Percentiles rank a stretch among this genome's conserved stretches.
Evolutionary conservation across 2,888 invertebrate genomes (phyloP).

Genomic region (Oxystoma pomonae): DNA sequence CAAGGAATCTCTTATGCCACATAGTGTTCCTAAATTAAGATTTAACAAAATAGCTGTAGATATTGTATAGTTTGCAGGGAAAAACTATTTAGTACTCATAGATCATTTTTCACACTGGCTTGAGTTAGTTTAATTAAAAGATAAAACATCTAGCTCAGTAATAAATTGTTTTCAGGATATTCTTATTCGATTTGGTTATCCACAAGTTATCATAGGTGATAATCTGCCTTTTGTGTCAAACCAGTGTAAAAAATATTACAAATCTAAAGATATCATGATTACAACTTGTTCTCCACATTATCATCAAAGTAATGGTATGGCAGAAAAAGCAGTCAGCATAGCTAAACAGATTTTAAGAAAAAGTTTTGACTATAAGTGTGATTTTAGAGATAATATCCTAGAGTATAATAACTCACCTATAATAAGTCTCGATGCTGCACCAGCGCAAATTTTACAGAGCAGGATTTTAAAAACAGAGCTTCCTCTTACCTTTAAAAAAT

Average conservation of each 20-base stretch:
- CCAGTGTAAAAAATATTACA: conserved; percentile 1
- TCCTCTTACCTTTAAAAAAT: conserved; percentile 14
- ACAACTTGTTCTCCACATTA: conserved; percentile 17
- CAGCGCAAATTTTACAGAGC: conserved; percentile 27
- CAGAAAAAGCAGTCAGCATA: conserved; percentile 28
- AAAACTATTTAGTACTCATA: conserved; percentile 23
- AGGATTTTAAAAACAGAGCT: conserved; percentile 22
- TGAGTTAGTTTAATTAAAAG: conserved; percentile 5
- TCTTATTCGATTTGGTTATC: conserved; percentile 31
- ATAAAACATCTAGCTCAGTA: neutral
- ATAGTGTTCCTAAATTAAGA: conserved; percentile 24
- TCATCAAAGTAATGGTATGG: conserved; percentile 25
- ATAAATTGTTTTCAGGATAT: conserved; percentile 21
- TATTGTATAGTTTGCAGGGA: conserved; percentile 23
- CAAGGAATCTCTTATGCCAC: conserved; percentile 27
- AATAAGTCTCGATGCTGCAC: conserved; percentile 21
- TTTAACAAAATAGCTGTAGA: conserved; percentile 26
- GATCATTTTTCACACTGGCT: conserved; percentile 30
- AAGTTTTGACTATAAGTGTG: conserved; percentile 19
- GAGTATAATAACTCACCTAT: conserved; percentile 26
- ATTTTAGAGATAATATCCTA: conserved; percentile 23
- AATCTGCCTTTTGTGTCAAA: no score
- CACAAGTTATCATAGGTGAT: conserved; percentile 24
- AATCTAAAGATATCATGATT: conserved; percentile 22
- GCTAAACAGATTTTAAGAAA: conserved; percentile 29